Evolutionary conservation across 2,888 invertebrate species (phyloP), one percentile per base, ranked within the genome.

Genomic region (Acleris sparsana): DNA sequence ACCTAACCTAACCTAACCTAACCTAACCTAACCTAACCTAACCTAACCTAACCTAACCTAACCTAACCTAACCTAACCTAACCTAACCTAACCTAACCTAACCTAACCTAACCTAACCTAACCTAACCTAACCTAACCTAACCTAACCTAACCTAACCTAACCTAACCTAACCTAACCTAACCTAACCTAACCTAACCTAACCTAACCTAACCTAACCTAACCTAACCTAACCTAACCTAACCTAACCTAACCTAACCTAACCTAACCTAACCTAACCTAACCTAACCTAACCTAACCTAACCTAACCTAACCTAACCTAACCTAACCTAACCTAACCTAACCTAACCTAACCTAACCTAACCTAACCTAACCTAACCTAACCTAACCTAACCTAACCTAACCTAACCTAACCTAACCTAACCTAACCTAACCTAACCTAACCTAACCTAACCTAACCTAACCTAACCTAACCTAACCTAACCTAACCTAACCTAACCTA

Each of bases 391-490:
- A 52, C 52, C 52, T 52, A 52, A 52, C 52, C 52, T 52, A 52
- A 52, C 52, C 52, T 52, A 52, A 52, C 52, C 52, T 52, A 22
- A 52, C 52, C 52, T 52, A 52, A 52, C 52, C 52, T 52, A 52
- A 52, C 57, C 57, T 57, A 57, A 57, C 57, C 57, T 57, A 57
- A 57, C 57, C 57, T 62, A 62, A 62, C 62, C 62, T 62, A 62
- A 62, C 62, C 62, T 62, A 62, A 62, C 62, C 62, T 62, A 62
- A 62, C 62, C 62, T 62, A 62, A 62, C 62, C 62, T 62, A 62
- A 62, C 62, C 62, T 52, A 52, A 62, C 62, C 62, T 62, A 62
- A 62, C 62, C 62, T 62, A 62, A 62, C 62, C 62, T 62, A 62
- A 62, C 62, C 62, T 62, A 62, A 62, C 62, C 62, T 62, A 62